Percentiles rank a stretch among this genome's conserved stretches.
Evolutionary conservation across 2,797 vertebrate genomes (phyloP).

Genomic region (Parauchenoglanis punctatus): DNA sequence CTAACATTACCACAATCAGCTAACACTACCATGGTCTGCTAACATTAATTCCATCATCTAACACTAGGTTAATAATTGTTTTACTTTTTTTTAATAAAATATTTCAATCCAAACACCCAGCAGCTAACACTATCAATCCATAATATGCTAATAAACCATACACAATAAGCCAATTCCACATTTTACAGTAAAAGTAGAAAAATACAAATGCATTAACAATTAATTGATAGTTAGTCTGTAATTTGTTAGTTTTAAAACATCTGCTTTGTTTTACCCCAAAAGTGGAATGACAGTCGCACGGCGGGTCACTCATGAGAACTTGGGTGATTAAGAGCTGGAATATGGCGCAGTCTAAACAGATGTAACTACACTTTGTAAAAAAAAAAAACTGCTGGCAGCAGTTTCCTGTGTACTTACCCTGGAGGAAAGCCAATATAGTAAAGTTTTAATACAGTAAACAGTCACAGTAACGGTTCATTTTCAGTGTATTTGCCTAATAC

Average conservation of each 20-base stretch:
- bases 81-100: not conserved
- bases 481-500: not conserved
- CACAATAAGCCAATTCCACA: not conserved
- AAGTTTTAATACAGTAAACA: constrained; percentile 2
- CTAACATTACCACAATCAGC: not conserved
- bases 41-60: not conserved
- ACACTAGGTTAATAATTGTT: not conserved
- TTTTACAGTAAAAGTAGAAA: not conserved
- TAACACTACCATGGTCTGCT: too few species aligned
- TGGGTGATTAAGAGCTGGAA: constrained; percentile 19
- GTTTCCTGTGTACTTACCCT: constrained; percentile 37
- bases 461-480: not conserved
- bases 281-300: constrained; percentile 18
- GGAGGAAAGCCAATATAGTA: constrained; percentile 4
- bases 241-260: constrained; percentile 48
- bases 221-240: not conserved
- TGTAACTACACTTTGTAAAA: constrained; percentile 43
- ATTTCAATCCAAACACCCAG: not conserved
- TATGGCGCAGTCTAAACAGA: constrained; percentile 49
- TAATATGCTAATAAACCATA: not conserved
- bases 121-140: not conserved
- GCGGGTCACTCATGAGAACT: constrained; percentile 43
- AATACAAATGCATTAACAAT: not conserved
- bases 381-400: not conserved
- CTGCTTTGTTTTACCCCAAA: constrained; percentile 11